Evolutionary conservation across 92 coral and sea anemone species (phyloP), one percentile per base, ranked within the genome.

Genomic region (Anthopleura xanthogrammica): DNA sequence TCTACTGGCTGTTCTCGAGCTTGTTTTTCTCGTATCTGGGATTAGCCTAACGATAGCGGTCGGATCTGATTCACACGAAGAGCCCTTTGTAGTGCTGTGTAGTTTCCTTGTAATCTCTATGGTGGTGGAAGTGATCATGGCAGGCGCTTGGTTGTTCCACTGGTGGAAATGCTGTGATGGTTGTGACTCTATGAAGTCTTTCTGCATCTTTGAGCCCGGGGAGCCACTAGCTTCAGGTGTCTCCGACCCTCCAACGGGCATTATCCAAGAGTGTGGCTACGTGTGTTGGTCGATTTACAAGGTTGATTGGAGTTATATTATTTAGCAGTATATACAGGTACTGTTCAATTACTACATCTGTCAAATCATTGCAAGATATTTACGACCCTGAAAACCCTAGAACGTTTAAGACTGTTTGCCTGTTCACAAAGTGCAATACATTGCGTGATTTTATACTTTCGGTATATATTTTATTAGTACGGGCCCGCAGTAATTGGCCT

Each of bases 141-240:
- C 64, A 3, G 42, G 24, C 36, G 36, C 36, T 29, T 29, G 36
- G 36, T 29, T 29, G 36, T 29, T 29, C 36, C 36, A 29, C 36
- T 76, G 79, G 79, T 76, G 79, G 79, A 76, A 48, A 23, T 76
- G 79, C 39, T 76, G 58, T 48, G 7, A 76, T 22, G 48, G 79
- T 16, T 76, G 40, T 48, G 60, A 76, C 0, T 19, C 50, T 46
- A 23, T 76, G 24, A 76, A 76, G 58, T 76, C 79, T 48, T 19
- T 76, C 16, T 48, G 57, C 60, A 76, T 76, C 48, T 76, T 76
- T 76, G 57, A 76, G 60, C 79, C 79, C 23, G 58, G 79, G 5
- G 79, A 76, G 23, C 79, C 36, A 29, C 36, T 29, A 29, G 36
- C 36, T 29, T 29, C 36, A 29, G 36, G 36, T 29, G 36, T 29